Evolutionary conservation across 2,888 invertebrate species (phyloP), one percentile per base, ranked within the genome.

Genomic region (Stratiomys singularior): DNA sequence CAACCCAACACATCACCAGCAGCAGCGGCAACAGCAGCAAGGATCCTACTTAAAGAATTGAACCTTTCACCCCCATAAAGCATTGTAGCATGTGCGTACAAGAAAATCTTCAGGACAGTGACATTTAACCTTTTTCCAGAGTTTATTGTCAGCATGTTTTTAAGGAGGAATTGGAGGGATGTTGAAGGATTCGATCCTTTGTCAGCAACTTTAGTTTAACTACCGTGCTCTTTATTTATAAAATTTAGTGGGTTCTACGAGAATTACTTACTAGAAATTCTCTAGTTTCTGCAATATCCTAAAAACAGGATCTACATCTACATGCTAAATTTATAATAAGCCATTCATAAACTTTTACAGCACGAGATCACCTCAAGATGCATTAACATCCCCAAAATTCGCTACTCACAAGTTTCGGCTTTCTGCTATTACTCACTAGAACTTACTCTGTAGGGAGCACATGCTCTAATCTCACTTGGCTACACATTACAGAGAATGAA

Each of bases 381-480:
- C n/a, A n/a, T n/a, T n/a, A 9, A 5, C 3, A 37, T 1, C 1
- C 23, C 23, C 27, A 21, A 21, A 11, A 23, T 13, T 25, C 63
- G n/a, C 64, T 2, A 30, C 18, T 28, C 18, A 37, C 18, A 1
- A 30, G 58, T 60, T 44, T 7, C 13, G 44, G 13, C 18, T 11
- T 44, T 23, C 58, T 58, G 74, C 30, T n/a, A 21, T 23, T 11
- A 18, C n/a, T 37, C 37, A 5, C 37, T 37, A 9, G 9, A 37
- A 58, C 44, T 60, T 18, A 60, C 74, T 30, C 74, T 23, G 60
- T 23, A 58, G 74, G 74, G 52, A 74, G 74, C 74, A 74, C 74
- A 74, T 74, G 74, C 23, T 74, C 37, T 30, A 37, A 60, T 74
- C 25, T 74, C 74, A 25, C 37, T 60, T 60, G 74, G 58, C 58